Base-by-base conservation (phyloP, 1,140 invertebrate genomes). In the Ephestia elutella region DNA sequence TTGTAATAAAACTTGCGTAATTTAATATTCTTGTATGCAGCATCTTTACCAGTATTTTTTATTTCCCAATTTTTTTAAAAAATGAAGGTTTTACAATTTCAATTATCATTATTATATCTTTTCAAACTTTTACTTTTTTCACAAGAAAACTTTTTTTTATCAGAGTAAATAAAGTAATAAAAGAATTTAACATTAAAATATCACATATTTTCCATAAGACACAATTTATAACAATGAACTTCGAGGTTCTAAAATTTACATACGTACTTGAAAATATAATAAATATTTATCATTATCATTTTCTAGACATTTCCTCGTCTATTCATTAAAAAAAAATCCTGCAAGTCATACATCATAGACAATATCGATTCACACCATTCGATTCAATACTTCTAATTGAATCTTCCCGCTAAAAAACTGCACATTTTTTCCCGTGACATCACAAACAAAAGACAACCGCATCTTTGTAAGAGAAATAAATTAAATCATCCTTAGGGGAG, bases 381-480 rank as follows among this genome's bases (percentile, higher is more conserved):
- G 57, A 53, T 53, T 53, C 19, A 4, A 53, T 53, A 25, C 8
- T n/a, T 44, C 56, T 56, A 56, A 56, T 56, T 56, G 54, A 56
- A 48, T 55, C 51, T 30, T 25, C 28, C 2, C 32, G 13, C 13
- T 15, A 44, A 44, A 44, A 44, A 44, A 44, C 38, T 44, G 71
- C 69, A 66, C 57, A 63, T 75, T 73, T 74, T 82, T 78, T 60
- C 58, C 63, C 66, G 56, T 80, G 63, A 75, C 73, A 76, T 56
- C 59, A 67, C 81, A 79, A 77, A 86, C 78, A 87, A 86, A 78
- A 69, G 69, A 61, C 66, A 71, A 85, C 85, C 85, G 80, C 83
- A 85, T 84, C 80, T 74, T 85, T 86, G 76, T 82, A 68, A 67
- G 78, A 81, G 83, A 87, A 82, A 86, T 87, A 86, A 87, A 87